A percentile compares a stretch with the other conserved stretches of the same genome.
Evolutionary conservation across 1,140 invertebrate species (phyloP).

Genomic region (Oppia nitens): DNA sequence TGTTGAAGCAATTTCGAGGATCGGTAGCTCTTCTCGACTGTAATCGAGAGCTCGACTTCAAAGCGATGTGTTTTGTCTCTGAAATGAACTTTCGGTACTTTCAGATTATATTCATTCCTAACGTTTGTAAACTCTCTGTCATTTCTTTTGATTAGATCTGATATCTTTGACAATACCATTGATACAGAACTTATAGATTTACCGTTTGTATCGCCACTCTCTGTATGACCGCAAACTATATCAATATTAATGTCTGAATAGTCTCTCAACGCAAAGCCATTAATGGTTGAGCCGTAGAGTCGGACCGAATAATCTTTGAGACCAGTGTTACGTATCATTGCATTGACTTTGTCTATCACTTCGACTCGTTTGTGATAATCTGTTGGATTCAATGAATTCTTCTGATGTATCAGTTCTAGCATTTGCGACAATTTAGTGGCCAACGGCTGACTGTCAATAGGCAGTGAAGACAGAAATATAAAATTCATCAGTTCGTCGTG

Average conservation of each 20-base stretch:
- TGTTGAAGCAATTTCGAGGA: conserved; percentile 3
- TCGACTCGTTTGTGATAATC: background rate
- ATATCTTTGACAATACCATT: background rate
- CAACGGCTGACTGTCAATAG: background rate
- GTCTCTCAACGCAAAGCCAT: conserved; percentile 39
- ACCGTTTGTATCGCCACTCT: background rate
- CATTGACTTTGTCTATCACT: background rate
- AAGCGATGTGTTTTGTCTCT: background rate
- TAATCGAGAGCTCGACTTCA: conserved; percentile 5
- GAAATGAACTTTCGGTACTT: conserved; percentile 12
- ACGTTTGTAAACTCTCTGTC: conserved; percentile 1
- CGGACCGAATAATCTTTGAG: background rate
- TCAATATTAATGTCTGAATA: conserved; percentile 41
- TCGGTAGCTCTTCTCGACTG: background rate
- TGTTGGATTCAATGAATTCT: background rate
- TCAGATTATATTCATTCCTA: conserved; percentile 14
- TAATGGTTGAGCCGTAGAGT: conserved; percentile 35
- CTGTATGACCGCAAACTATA: background rate
- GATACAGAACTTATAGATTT: background rate
- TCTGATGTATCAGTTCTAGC: background rate
- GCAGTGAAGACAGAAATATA: background rate
- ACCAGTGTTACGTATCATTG: background rate
- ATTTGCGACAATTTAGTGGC: background rate
- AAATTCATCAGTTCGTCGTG: background rate
- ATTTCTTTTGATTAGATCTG: background rate